Evolutionary conservation across 2,888 invertebrate species (phyloP), one percentile per base, ranked within the genome.

Genomic region (Cordilura impudica): DNA sequence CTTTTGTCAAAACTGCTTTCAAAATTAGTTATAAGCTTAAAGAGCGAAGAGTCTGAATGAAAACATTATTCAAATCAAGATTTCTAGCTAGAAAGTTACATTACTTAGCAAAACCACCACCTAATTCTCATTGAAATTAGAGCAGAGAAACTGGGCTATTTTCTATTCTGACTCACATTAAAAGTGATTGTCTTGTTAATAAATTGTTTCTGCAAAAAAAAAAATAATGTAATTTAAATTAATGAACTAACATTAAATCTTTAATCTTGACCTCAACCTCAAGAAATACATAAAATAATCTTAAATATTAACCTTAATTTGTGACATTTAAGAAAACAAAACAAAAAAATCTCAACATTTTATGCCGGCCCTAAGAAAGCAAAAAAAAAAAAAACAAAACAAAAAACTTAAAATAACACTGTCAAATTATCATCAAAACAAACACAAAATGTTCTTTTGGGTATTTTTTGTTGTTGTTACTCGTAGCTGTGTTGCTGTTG

Each of bases 341-440:
- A 8, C 54, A 63, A 70, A 39, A 39, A 61, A 78, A 78, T 56
- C 63, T 63, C 19, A 43, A 67, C 61, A 54, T 31, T 56, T 43
- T 49, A 54, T 12, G 49, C 14, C 12, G 12, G 19, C 4, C 63
- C 56, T 60, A 14, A 29, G 43, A 16, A 73, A 8, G 4, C 14
- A 26, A 31, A 29, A 2, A 10, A 31, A 31, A 29, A 5, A 10
- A 8, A 10, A 29, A 2, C 12, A 51, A 29, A 19, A 26, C 6
- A 26, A 16, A 10, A 51, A 51, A 51, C n/a, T 19, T 49, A 47
- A 47, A 6, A 53, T 61, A 67, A 56, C 49, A 54, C 16, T 63
- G 43, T 66, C 61, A 67, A 79, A 79, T 74, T 78, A 78, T 74
- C 78, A 63, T 71, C 56, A 74, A n/a, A 71, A 66, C 49, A 51